Evolutionary conservation across 2,888 invertebrate genomes (phyloP), one percentile per base, ranked within the genome.

Genomic region (Drosophila birchii): DNA sequence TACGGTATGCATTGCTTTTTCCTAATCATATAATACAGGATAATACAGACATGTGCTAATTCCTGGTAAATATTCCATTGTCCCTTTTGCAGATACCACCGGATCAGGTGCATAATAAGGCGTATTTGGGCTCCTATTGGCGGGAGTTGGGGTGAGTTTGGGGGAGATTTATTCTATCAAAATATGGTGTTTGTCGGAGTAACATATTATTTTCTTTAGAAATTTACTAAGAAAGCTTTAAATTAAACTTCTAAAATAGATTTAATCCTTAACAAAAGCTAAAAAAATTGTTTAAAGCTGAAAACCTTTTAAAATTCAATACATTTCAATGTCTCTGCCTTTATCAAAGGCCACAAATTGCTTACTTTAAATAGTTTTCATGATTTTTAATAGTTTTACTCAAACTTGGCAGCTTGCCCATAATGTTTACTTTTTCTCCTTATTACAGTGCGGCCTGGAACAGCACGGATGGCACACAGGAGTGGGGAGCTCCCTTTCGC

Each of bases 401-500:
- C 26, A n/a, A 7, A 5, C 29, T 74, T 62, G 53, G 39, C 56
- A 51, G 36, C n/a, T 64, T 72, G 66, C 67, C 67, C 41, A 53
- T 74, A 64, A 73, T 20, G 11, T 26, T 54, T 38, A 4, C 32
- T 54, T 53, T 14, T 45, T 3, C 36, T 63, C 39, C n/a, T 5
- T 11, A 11, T 74, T 67, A 47, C 53, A 86, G 86, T n/a, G 76
- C 73, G 69, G 93, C 93, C 45, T 93, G 93, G 93, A 93, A 93
- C 76, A 91, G 91, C 80, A 90, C 88, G 6, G 93, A 92, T 26
- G 92, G 92, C 20, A 79, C 92, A 3, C 91, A 92, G 78, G 91
- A 92, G 61, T 93, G 93, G 93, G 92, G 92, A 0, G 91, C 92
- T n/a, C 93, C 93, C 23, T 93, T 93, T 74, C 86, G 90, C 66